phyloP scores from a whole-genome alignment of 2,888 invertebrate species.

The Drosophila ustulata region DNA sequence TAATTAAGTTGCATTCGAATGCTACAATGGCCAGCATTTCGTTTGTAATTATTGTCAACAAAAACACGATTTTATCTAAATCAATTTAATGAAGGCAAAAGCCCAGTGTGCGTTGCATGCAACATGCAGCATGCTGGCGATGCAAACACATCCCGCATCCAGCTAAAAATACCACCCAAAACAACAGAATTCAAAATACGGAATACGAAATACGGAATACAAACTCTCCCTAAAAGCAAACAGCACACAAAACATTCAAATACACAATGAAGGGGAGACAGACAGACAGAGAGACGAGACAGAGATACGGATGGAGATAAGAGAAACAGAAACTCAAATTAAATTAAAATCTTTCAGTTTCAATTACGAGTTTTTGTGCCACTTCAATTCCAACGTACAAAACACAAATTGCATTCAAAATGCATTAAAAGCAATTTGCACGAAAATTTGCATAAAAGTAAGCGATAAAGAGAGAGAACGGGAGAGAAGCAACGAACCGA shows the following conservation, averaged over 20 bases:
- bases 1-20: conserved; percentile 52
- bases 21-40: conserved; percentile 33
- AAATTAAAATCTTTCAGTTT: conserved; percentile 81
- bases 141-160: conserved; percentile 26
- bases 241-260: conserved; percentile 18
- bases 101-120: conserved; percentile 11
- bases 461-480: conserved; percentile 32
- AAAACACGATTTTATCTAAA: conserved; percentile 73
- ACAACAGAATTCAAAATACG: conserved; percentile 26
- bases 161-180: conserved; percentile 28
- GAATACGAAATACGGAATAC: conserved; percentile 26
- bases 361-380: conserved; percentile 81
- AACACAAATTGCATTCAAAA: conserved; percentile 82
- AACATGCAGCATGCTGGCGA: conserved; percentile 23
- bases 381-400: conserved; percentile 80
- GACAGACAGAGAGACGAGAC: not conserved
- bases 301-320: conserved; percentile 49
- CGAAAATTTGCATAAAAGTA: conserved; percentile 78
- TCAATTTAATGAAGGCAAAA: conserved; percentile 72
- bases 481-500: conserved; percentile 5
- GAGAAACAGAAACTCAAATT: conserved; percentile 78
- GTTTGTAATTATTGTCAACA: conserved; percentile 60
- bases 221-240: conserved; percentile 47
- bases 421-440: conserved; percentile 82
- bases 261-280: conserved; percentile 1